A percentile compares a stretch with the other conserved stretches of the same genome.
Conservation (phyloP, 2,888 invertebrate genomes). For the Mythimna vitellina region DNA sequence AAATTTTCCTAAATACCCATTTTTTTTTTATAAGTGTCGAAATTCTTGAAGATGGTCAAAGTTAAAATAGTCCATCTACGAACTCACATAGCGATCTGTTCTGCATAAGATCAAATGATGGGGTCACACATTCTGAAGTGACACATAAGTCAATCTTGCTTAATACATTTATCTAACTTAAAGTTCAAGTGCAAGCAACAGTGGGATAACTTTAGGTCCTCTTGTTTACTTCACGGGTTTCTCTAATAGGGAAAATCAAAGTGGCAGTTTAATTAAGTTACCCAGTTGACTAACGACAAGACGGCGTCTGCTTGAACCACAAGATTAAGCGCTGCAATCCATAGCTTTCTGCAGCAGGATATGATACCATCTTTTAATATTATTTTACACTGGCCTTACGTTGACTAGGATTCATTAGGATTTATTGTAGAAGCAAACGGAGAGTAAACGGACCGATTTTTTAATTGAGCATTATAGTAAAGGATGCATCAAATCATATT, state of each 20-base stretch:
- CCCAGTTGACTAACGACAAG: constrained; percentile 13
- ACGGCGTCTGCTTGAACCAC: constrained; percentile 24
- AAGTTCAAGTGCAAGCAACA: constrained; percentile 18
- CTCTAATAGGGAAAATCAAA: constrained; percentile 29
- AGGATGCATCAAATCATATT: not conserved
- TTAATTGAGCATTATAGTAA: not conserved
- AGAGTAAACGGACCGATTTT: not conserved
- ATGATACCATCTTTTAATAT: constrained; percentile 3
- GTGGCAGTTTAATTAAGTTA: constrained; percentile 40
- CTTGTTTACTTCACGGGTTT: not conserved
- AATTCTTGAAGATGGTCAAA: not conserved
- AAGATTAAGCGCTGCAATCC: constrained; percentile 27
- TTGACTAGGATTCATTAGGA: not conserved
- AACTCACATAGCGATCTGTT: not conserved
- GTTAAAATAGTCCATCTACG: not conserved
- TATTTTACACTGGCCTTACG: not conserved
- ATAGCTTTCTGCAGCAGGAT: constrained; percentile 8
- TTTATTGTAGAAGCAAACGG: not conserved
- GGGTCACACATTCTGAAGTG: not conserved
- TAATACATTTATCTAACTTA: not conserved
- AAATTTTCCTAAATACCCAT: no score
- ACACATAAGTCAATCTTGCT: not conserved
- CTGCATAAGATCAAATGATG: no score
- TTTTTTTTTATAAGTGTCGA: no score
- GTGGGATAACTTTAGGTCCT: not conserved